These are phyloP conservation scores for Cenopis cana DNA, from an alignment of 2,888 invertebrate species.

Conservation along the genomic window DNA sequence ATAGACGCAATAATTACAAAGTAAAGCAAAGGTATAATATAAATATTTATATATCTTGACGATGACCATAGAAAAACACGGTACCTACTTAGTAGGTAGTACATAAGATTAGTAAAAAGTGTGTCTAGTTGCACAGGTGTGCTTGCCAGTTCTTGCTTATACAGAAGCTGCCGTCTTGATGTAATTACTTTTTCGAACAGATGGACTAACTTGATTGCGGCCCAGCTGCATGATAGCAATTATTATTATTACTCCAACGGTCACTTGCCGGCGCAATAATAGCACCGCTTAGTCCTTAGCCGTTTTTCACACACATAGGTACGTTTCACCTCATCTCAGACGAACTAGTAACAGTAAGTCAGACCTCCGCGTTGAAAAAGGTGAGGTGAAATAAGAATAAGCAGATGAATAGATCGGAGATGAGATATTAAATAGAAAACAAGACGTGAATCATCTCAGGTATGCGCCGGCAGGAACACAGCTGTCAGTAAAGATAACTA, in stretches of 20 bases:
- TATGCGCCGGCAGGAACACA: neutral
- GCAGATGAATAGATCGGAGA: no score
- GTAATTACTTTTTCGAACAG: conserved; percentile 15
- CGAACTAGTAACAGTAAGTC: neutral
- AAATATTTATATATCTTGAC: no score
- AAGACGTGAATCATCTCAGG: neutral
- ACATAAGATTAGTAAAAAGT: neutral
- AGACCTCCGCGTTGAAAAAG: no score
- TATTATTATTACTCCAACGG: neutral
- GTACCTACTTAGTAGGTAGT: no score
- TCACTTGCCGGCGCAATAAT: neutral
- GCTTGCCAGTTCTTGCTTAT: neutral
- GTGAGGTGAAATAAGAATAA: no score
- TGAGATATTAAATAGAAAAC: no score
- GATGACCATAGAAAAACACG: neutral
- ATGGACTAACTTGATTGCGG: neutral
- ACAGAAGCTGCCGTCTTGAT: neutral
- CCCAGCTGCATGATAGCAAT: conserved; percentile 1
- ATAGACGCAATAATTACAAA: no score
- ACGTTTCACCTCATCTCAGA: neutral
- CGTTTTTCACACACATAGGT: neutral
- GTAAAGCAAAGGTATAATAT: no score
- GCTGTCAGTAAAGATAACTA: neutral
- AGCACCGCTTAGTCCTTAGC: neutral
- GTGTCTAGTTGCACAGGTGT: neutral